Evolutionary conservation across 2,113 vertebrate species (phyloP).

Genomic region (Takifugu bimaculatus): DNA sequence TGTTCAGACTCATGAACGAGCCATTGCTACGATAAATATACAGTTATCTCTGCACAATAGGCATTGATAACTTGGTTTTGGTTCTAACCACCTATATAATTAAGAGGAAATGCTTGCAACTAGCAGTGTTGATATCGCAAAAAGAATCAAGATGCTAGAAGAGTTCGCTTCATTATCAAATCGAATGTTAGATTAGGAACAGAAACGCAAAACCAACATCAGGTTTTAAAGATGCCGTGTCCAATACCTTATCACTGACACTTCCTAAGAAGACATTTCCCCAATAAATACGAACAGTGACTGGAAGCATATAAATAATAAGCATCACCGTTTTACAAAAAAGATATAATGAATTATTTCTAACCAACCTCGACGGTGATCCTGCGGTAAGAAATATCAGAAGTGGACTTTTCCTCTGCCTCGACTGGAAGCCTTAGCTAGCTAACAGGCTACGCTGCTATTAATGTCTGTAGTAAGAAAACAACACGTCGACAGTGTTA

Average conservation of each 20-base stretch:
- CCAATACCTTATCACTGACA: constrained; percentile 16
- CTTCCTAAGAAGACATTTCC: constrained; percentile 16
- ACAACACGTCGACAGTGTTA: constrained; percentile 37
- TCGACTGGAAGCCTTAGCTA: constrained; percentile 40
- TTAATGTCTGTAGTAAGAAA: constrained; percentile 50
- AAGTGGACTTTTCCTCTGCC: constrained; percentile 48
- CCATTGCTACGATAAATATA: background rate
- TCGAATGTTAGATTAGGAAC: too few relatives aligned
- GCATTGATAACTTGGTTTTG: too few relatives aligned
- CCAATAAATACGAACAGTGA: too few relatives aligned
- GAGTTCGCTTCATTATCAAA: too few relatives aligned
- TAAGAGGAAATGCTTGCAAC: too few relatives aligned
- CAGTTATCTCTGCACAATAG: background rate
- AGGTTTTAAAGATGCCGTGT: background rate
- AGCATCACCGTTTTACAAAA: background rate
- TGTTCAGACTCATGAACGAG: too few relatives aligned
- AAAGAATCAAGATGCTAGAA: too few relatives aligned
- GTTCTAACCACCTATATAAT: too few relatives aligned
- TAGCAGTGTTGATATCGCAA: too few relatives aligned
- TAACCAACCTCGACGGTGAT: constrained; percentile 54
- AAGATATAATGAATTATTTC: background rate
- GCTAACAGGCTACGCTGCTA: constrained; percentile 46
- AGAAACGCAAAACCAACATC: background rate
- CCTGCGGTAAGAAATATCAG: constrained; percentile 27
- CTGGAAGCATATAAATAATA: background rate